Evolutionary conservation across 2,888 invertebrate species (phyloP), one percentile per base, ranked within the genome.

Genomic region (Orthonychiurus folsomi): DNA sequence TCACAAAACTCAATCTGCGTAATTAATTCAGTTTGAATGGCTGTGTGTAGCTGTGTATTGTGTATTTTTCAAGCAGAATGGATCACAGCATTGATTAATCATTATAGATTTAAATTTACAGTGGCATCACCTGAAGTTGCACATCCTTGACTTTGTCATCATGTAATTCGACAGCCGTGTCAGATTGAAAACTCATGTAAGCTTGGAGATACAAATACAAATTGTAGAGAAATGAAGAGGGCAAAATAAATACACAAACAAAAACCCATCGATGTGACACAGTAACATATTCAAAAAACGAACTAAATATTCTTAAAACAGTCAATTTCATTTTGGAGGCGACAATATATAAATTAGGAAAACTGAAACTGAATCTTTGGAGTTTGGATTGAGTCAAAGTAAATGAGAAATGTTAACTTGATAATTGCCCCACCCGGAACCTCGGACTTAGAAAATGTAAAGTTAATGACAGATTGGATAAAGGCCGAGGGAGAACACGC

Each of bases 201-300:
- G 84, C 85, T 69, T 88, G 78, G 37, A 83, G 63, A 72, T 80
- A 81, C 65, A 81, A 81, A 78, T 82, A 84, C 12, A 85, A 73
- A 77, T 89, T 86, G 80, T 86, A 89, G 15, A 85, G 65, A 57
- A 86, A 77, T 0, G 88, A 88, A 25, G 85, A 74, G 0, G 90
- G 90, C 71, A 90, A 79, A 50, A 90, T 78, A 65, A 85, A 83
- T 37, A 83, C 78, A 69, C 86, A 80, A 15, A 89, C 89, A 71
- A 89, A 83, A 15, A 85, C 76, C 89, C 89, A 90, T 66, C 86
- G 78, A 76, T 84, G 84, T 72, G 86, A 78, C 61, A 85, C 80
- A 28, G 86, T 74, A 65, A 86, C 76, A 74, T 84, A 81, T 75
- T 85, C 85, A 15, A 80, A 60, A 26, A 66, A 3, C 12, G 26